These are phyloP conservation scores for Glaucomys volans DNA, from an alignment of 2,113 vertebrate species.

Conservation along the genomic window DNA sequence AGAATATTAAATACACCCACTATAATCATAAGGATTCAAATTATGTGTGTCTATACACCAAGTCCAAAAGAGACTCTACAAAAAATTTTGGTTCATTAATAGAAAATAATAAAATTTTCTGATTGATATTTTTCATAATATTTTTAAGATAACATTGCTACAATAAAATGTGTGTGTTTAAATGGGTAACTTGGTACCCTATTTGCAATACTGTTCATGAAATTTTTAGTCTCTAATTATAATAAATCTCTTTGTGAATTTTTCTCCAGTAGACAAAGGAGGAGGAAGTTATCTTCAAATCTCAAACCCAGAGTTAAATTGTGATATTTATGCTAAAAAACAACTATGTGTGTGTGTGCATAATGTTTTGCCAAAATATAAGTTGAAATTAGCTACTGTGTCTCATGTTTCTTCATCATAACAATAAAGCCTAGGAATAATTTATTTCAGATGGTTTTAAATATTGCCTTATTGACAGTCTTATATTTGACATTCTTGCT, in stretches of 20 bases:
- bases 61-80: neutral
- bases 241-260: neutral
- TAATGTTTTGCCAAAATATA: neutral
- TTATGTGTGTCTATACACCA: neutral
- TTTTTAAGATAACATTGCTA: neutral
- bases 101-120: neutral
- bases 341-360: neutral
- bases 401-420: neutral
- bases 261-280: neutral
- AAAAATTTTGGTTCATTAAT: neutral
- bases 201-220: constrained; percentile 5
- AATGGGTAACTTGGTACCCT: neutral
- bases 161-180: neutral
- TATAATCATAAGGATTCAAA: neutral
- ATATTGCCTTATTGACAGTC: constrained; percentile 23
- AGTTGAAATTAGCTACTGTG: neutral
- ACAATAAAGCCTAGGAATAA: constrained; percentile 8
- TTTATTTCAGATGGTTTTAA: constrained; percentile 54
- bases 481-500: constrained; percentile 12
- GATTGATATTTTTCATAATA: neutral
- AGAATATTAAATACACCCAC: neutral
- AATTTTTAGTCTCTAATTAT: neutral
- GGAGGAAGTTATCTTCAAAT: neutral
- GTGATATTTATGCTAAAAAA: neutral
- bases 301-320: neutral